Percentiles rank a stretch among this genome's conserved stretches.
Evolutionary conservation across 2,113 vertebrate species (phyloP).

Genomic region (Arothron firmamentum): DNA sequence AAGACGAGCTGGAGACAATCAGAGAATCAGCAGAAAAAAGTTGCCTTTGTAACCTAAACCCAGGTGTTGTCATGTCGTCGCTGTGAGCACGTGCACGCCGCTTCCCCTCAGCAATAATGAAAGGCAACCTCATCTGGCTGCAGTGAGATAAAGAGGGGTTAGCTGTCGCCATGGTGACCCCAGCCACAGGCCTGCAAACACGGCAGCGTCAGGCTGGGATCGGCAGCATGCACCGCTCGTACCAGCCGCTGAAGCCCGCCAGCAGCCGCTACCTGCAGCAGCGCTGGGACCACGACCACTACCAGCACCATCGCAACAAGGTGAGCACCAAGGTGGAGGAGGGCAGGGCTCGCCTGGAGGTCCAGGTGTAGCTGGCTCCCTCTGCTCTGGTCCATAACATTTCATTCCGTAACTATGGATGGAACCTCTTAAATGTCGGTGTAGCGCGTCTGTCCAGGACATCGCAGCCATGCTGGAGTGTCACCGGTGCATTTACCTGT

Average conservation of each 20-base stretch:
- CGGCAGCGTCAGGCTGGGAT: background rate
- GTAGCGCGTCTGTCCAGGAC: too few species aligned
- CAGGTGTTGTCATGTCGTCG: background rate
- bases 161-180: constrained; percentile 37
- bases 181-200: constrained; percentile 23
- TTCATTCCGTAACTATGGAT: too few species aligned
- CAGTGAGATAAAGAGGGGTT: constrained; percentile 23
- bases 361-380: too few species aligned
- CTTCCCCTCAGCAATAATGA: constrained; percentile 48
- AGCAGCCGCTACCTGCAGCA: constrained; percentile 75
- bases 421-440: too few species aligned
- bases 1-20: too few species aligned
- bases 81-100: background rate
- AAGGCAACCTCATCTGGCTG: constrained; percentile 46
- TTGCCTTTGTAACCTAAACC: too few species aligned
- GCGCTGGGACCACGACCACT: constrained; percentile 71
- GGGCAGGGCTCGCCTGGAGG: too few species aligned
- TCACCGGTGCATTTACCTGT: constrained; percentile 7
- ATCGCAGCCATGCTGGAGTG: too few species aligned
- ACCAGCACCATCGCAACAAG: constrained; percentile 70
- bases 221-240: constrained; percentile 69
- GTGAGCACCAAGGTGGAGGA: constrained; percentile 32
- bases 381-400: too few species aligned
- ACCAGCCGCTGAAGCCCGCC: constrained; percentile 70
- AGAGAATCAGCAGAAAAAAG: too few species aligned